Evolutionary conservation across 2,888 invertebrate genomes (phyloP), one percentile per base, ranked within the genome.

Genomic region (Stegana nigrithorax): DNA sequence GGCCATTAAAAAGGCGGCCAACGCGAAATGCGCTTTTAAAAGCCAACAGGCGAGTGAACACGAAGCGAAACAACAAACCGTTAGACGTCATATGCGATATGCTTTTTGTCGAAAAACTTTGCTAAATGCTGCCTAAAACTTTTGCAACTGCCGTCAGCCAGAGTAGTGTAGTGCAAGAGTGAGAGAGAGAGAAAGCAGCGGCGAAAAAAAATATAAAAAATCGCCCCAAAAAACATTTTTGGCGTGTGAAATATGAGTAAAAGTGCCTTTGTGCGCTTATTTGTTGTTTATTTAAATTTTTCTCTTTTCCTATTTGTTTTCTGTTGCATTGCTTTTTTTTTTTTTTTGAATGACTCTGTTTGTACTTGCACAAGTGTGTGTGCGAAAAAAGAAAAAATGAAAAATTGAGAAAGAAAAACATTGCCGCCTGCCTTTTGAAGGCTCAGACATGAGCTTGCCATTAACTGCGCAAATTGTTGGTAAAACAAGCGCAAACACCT

Each of bases 401-500:
- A n/a, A n/a, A n/a, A n/a, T n/a, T n/a, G n/a, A n/a, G n/a, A n/a
- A n/a, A n/a, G 19, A 55, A 19, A 23, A 36, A 32, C 17, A 55
- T 55, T 32, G 10, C 23, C 25, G 25, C 47, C n/a, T 39, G n/a
- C 39, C 10, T 39, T 39, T 39, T 8, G 10, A 17, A 25, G 42
- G 4, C 8, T 4, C 17, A n/a, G 10, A 17, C 4, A 10, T 6
- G 51, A 39, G 29, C 68, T 68, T 60, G 36, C 72, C 75, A 78
- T 75, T 75, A 69, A 67, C 64, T 71, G 69, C 70, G 73, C 72
- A 81, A 82, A 82, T 82, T 83, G 83, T 74, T 77, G 80, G 82
- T 74, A 78, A 83, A 82, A 82, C 75, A 82, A 76, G 78, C 78
- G 67, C 73, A 82, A 81, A 81, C 82, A 81, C 82, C 81, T 83